phyloP scores from a whole-genome alignment of 2,888 invertebrate genomes.

The Folsomia manolachei region DNA sequence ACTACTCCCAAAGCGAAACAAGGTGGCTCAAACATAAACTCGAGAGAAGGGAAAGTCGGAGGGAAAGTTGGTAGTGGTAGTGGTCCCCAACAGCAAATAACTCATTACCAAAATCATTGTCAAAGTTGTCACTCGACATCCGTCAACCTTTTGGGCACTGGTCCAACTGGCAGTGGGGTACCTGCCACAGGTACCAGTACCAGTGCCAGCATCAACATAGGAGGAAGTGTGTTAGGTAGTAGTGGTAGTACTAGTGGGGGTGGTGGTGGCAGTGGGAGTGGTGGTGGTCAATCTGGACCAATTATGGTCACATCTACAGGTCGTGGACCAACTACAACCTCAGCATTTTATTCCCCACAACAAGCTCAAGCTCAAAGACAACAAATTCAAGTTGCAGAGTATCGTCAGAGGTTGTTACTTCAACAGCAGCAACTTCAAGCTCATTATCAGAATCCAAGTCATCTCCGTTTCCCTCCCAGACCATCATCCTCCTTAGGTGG shows the following conservation, averaged over 20 bases:
- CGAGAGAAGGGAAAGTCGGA: constrained; percentile 7
- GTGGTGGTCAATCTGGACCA: constrained; percentile 13
- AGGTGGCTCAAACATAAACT: background rate
- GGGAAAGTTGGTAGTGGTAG: constrained; percentile 1
- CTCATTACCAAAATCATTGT: constrained; percentile 15
- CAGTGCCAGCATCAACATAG: constrained; percentile 9
- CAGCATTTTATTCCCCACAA: constrained; percentile 40
- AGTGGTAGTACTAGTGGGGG: constrained; percentile 15
- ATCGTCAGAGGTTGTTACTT: constrained; percentile 18
- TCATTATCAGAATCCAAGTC: constrained; percentile 37
- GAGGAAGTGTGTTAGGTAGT: constrained; percentile 12
- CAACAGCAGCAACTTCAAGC: constrained; percentile 25
- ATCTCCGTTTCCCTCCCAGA: constrained; percentile 16
- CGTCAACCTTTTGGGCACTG: background rate
- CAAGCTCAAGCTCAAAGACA: constrained; percentile 19
- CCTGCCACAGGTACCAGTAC: background rate
- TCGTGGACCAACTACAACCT: constrained; percentile 34
- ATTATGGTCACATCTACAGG: constrained; percentile 39
- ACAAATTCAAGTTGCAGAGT: constrained; percentile 6
- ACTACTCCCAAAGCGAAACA: constrained; percentile 2
- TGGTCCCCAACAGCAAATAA: constrained; percentile 12
- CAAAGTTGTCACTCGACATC: constrained; percentile 9
- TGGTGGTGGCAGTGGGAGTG: constrained; percentile 28
- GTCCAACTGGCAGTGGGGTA: constrained; percentile 15
- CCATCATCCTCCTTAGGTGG: constrained; percentile 27